phyloP scores from a whole-genome alignment of 2,797 vertebrate species.

The Emys orbicularis region DNA sequence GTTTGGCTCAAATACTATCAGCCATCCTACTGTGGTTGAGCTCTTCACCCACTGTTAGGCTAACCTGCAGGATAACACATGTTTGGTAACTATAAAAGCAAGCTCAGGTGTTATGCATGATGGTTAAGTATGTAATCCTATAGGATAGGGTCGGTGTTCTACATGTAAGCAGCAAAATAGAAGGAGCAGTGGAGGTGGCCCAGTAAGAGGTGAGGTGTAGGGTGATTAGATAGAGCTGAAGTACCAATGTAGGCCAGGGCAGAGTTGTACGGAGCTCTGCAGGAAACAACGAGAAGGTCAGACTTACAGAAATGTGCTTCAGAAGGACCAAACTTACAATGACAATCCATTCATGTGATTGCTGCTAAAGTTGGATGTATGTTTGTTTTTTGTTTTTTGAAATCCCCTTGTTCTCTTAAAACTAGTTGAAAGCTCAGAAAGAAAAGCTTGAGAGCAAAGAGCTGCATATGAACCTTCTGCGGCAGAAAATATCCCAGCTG shows the following conservation, averaged over 20 bases:
- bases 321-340: not conserved
- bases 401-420: constrained; percentile 23
- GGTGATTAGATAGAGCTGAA: not conserved
- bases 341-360: constrained; percentile 18
- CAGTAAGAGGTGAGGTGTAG: not conserved
- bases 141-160: not conserved
- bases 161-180: not conserved
- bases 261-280: not conserved
- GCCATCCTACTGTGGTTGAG: not conserved
- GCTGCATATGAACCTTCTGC: constrained; percentile 89
- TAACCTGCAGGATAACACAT: not conserved
- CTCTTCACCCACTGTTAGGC: not conserved
- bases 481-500: constrained; percentile 89
- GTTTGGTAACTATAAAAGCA: not conserved
- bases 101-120: not conserved
- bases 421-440: constrained; percentile 90
- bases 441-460: constrained; percentile 90
- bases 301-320: not conserved
- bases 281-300: not conserved
- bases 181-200: not conserved
- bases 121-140: not conserved
- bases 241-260: not conserved
- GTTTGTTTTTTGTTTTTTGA: not conserved
- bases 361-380: not conserved
- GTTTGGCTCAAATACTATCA: not conserved